Percentiles rank a stretch among this genome's conserved stretches.
Conservation (phyloP, 2,113 vertebrate genomes). For the Himantopus leucocephalus region DNA sequence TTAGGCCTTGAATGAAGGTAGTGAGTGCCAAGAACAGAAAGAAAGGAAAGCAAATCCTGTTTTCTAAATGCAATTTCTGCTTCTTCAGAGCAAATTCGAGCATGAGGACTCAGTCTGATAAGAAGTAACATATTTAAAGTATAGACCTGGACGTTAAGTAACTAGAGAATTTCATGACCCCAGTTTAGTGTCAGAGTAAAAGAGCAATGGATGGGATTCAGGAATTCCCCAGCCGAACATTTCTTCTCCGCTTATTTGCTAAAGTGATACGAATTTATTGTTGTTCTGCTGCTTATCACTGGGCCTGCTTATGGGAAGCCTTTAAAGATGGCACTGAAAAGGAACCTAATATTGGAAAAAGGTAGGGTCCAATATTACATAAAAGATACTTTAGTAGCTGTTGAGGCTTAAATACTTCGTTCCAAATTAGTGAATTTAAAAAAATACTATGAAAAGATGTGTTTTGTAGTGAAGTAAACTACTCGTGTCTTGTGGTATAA, state of each 20-base stretch:
- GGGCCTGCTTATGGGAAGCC: not conserved
- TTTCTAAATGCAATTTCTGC: conserved; percentile 33
- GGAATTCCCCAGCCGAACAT: not conserved
- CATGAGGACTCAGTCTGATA: not conserved
- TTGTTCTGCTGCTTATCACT: not conserved
- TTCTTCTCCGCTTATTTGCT: not conserved
- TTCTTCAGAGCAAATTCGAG: conserved; percentile 11
- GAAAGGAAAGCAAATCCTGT: conserved; percentile 1
- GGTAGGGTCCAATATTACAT: not conserved
- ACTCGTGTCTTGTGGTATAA: not conserved
- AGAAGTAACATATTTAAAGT: conserved; percentile 6
- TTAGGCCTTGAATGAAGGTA: not conserved
- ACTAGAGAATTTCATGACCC: not conserved
- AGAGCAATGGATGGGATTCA: not conserved
- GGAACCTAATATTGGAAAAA: not conserved
- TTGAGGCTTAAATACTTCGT: not conserved
- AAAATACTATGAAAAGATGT: not conserved
- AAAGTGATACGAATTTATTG: not conserved
- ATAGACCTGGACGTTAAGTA: not conserved
- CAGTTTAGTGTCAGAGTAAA: not conserved
- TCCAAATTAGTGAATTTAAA: not conserved
- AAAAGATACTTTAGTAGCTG: not conserved
- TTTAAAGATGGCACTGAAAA: not conserved
- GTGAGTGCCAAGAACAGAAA: not conserved
- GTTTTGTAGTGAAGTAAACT: not conserved